Conservation (phyloP, 2,888 invertebrate species). For the Drosophila bunnanda region DNA sequence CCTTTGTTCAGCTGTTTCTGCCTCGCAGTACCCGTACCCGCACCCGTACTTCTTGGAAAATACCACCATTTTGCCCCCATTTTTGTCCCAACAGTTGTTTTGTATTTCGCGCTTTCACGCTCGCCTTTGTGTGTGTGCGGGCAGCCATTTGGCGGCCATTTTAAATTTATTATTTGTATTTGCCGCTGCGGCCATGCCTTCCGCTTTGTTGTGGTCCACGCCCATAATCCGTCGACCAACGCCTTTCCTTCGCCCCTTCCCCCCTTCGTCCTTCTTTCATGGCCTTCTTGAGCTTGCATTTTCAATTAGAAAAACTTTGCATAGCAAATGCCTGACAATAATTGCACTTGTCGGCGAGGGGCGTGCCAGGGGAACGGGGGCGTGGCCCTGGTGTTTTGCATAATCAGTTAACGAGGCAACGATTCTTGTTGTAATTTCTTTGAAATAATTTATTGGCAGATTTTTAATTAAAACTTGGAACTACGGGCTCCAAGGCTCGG, state of each 20-base stretch:
- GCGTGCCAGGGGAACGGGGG: constrained; percentile 6
- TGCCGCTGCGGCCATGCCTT: constrained; percentile 51
- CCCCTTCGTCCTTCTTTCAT: constrained; percentile 19
- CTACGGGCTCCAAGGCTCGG: constrained; percentile 18
- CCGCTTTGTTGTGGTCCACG: constrained; percentile 46
- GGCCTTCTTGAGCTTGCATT: constrained; percentile 67
- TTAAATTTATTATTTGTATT: constrained; percentile 80
- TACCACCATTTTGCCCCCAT: constrained; percentile 7
- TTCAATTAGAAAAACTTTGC: constrained; percentile 78
- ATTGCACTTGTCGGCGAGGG: constrained; percentile 47
- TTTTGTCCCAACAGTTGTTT: constrained; percentile 58
- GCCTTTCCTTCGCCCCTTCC: constrained; percentile 22
- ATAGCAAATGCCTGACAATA: constrained; percentile 68
- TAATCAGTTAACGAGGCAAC: constrained; percentile 80
- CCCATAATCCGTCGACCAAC: constrained; percentile 37
- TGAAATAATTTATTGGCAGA: constrained; percentile 78
- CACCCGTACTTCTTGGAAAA: background rate
- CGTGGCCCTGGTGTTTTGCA: constrained; percentile 68
- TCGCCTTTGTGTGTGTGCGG: constrained; percentile 38
- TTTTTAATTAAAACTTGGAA: constrained; percentile 74
- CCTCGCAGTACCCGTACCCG: background rate
- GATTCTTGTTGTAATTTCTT: constrained; percentile 75
- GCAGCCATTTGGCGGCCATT: constrained; percentile 73
- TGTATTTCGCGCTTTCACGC: constrained; percentile 74
- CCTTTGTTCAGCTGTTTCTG: constrained; percentile 8